These are phyloP conservation scores for Peromyscus attwateri DNA, from an alignment of 2,797 vertebrate species.

Conservation along the genomic window DNA sequence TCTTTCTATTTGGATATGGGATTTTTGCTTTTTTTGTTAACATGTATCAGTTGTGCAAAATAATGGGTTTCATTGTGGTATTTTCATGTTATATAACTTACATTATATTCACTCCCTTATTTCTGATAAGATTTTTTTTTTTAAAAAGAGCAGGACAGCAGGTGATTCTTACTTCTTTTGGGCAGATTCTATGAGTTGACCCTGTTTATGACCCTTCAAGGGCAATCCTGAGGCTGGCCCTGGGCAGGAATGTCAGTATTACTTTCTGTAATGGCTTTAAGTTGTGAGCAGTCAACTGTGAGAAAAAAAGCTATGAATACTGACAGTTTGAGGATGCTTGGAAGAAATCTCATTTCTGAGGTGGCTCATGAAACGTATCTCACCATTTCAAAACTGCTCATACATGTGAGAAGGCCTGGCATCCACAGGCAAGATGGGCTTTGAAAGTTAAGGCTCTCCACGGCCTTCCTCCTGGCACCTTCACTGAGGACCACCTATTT, in stretches of 20 bases:
- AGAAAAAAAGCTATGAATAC: neutral
- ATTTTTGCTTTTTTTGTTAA: neutral
- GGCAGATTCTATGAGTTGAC: neutral
- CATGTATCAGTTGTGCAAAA: neutral
- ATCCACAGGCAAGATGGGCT: neutral
- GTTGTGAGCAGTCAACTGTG: neutral
- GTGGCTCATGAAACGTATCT: neutral
- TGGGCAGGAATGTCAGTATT: neutral
- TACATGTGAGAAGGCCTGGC: neutral
- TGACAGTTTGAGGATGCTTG: neutral
- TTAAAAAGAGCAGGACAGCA: neutral
- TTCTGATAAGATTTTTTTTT: neutral
- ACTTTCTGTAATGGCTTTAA: slow-evolving; percentile 9
- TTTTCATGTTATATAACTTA: neutral
- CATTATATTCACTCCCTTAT: neutral
- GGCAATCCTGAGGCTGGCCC: neutral
- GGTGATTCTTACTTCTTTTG: neutral
- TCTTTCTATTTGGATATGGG: neutral
- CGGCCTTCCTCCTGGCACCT: neutral
- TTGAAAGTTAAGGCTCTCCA: neutral
- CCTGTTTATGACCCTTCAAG: neutral
- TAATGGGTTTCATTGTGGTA: neutral
- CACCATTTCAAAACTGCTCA: neutral
- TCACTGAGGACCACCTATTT: neutral
- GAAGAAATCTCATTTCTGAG: slow-evolving; percentile 26